phyloP scores from a whole-genome alignment of 1,140 invertebrate species.

The Bursaphelenchus mucronatus region DNA sequence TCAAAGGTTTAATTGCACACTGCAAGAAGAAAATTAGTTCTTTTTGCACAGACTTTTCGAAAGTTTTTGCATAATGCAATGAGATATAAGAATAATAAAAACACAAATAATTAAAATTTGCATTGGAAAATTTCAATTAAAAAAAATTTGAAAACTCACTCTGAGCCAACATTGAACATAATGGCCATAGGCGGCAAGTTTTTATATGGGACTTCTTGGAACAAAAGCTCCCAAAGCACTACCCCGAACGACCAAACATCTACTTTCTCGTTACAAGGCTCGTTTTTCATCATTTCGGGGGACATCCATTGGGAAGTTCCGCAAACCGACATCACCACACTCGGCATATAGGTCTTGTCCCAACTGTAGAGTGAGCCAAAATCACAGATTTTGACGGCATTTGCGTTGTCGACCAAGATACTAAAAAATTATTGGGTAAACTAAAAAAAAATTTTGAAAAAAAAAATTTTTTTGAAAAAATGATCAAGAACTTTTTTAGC shows the following conservation, averaged over 20 bases:
- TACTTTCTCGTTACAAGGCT: constrained; percentile 95
- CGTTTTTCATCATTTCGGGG: constrained; percentile 75
- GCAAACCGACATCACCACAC: constrained; percentile 93
- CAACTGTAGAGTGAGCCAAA: constrained; percentile 83
- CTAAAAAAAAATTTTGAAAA: too few species aligned
- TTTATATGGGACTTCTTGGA: constrained; percentile 85
- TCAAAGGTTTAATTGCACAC: too few species aligned
- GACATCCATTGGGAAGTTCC: constrained; percentile 91
- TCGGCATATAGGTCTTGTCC: constrained; percentile 83
- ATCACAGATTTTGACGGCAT: constrained; percentile 92
- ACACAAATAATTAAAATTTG: too few species aligned
- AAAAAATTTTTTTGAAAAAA: too few species aligned
- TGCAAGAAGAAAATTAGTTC: constrained; percentile 72
- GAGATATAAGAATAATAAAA: too few species aligned
- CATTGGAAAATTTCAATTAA: too few species aligned
- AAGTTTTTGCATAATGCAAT: too few species aligned
- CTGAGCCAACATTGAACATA: constrained; percentile 92
- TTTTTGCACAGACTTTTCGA: too few species aligned
- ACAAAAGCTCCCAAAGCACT: constrained; percentile 66
- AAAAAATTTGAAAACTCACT: constrained; percentile 70
- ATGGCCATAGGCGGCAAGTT: constrained; percentile 94
- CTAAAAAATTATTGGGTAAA: constrained; percentile 66
- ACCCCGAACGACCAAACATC: constrained; percentile 74
- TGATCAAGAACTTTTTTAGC: too few species aligned
- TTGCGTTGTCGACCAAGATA: constrained; percentile 82